Percentiles rank a stretch among this genome's conserved stretches.
phyloP scores from a whole-genome alignment of 1,140 invertebrate genomes.

The Parapsyche elsis region DNA sequence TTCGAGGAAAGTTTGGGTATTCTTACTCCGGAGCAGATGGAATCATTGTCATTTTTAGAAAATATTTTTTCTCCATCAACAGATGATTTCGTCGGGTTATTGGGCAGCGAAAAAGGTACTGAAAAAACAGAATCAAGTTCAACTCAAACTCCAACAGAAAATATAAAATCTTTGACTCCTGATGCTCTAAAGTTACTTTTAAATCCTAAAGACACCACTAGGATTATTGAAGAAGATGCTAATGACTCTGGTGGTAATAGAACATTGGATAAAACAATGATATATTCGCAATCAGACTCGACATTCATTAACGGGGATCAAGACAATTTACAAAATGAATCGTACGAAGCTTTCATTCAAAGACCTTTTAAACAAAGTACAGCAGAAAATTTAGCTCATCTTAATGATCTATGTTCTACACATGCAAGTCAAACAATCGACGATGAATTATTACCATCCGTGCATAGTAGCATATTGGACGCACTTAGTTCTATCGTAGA shows the following conservation, averaged over 20 bases:
- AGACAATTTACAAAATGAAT: constrained; percentile 27
- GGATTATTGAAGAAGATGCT: constrained; percentile 20
- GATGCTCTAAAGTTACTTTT: constrained; percentile 47
- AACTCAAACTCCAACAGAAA: constrained; percentile 65
- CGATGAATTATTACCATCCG: constrained; percentile 67
- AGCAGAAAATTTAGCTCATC: constrained; percentile 52
- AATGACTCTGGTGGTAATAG: constrained; percentile 6
- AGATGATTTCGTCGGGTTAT: constrained; percentile 61
- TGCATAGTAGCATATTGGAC: constrained; percentile 67
- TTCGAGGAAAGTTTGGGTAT: constrained; percentile 87
- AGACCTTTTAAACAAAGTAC: constrained; percentile 51
- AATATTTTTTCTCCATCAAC: constrained; percentile 71
- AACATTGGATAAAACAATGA: constrained; percentile 17
- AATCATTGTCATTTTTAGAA: constrained; percentile 73
- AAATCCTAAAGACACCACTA: neutral
- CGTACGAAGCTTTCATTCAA: constrained; percentile 48
- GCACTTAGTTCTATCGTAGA: constrained; percentile 66
- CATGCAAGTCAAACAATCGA: constrained; percentile 56
- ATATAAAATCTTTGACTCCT: constrained; percentile 55
- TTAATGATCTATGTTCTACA: constrained; percentile 48
- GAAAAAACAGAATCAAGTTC: constrained; percentile 53
- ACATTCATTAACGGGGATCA: neutral
- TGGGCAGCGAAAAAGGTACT: constrained; percentile 46
- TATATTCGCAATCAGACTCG: neutral
- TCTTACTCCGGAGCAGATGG: constrained; percentile 88